Base-by-base conservation (phyloP, 2,797 vertebrate species). In the Glyptemys insculpta region DNA sequence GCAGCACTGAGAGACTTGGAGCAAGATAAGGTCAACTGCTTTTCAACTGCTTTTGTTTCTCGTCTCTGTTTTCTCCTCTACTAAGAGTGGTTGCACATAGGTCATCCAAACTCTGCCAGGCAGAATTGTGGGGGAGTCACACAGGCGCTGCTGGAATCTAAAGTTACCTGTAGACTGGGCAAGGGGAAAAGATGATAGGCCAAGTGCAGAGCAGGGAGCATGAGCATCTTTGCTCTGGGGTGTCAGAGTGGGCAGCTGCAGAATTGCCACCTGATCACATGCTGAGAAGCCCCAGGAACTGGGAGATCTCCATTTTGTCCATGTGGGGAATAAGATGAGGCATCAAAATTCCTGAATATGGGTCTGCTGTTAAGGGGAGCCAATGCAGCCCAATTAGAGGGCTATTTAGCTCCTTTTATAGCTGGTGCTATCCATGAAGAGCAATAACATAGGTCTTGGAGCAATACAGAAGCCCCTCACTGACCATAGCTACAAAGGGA, bases 81-180 rank as follows among this genome's bases (percentile, higher is more conserved):
- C n/a, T 41, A 47, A 59, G 23, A n/a, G 56, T 62, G 68, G 78
- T 12, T 41, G 56, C 59, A 81, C 37, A 80, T 3, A 29, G 84
- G 9, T 23, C 29, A 88, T 56, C 6, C 72, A 29, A 1, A 0
- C 56, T 57, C 47, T 50, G 18, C 37, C 34, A 12, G 1, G 57
- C 57, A 92, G 78, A 53, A 90, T 53, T 62, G 74, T 81, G 47
- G 83, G 78, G 89, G 59, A 23, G 0, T 81, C 88, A 94, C 85
- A 94, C 54, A 37, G 83, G 41, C 37, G 50, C 47, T 59, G 78
- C 41, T 85, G 87, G 34, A 78, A 81, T 37, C 62, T 95, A 27
- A 83, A 80, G 82, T 96, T 97, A 89, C n/a, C 81, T 27, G n/a
- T 84, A 31, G 80, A 80, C 88, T 94, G 88, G 74, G 86, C 83